phyloP scores from a whole-genome alignment of 2,797 vertebrate genomes.

The Chrysocyon brachyurus region DNA sequence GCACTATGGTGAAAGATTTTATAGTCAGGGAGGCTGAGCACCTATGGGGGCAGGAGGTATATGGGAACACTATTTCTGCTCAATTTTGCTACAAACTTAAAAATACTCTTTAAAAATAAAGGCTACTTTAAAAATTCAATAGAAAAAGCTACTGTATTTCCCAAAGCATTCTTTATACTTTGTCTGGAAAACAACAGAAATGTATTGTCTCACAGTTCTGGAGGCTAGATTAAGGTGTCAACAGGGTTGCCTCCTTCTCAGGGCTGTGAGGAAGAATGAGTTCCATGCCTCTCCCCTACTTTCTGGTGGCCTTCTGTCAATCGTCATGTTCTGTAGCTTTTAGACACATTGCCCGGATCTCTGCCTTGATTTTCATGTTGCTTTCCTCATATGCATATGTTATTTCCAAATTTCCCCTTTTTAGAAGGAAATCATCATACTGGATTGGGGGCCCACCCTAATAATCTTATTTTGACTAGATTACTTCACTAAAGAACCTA shows the following conservation, averaged over 20 bases:
- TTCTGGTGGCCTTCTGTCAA: not conserved
- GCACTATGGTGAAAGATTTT: not conserved
- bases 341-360: not conserved
- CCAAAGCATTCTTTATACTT: not conserved
- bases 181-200: not conserved
- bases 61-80: not conserved
- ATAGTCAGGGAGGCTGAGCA: not conserved
- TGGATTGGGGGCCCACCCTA: not conserved
- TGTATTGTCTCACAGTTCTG: not conserved
- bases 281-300: not conserved
- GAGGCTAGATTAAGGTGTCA: not conserved
- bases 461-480: not conserved
- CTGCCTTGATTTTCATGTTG: not conserved
- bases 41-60: not conserved
- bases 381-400: not conserved
- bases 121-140: not conserved
- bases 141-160: not conserved
- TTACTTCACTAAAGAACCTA: not conserved
- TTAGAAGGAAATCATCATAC: not conserved
- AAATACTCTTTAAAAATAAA: not conserved
- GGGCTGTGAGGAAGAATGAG: not conserved
- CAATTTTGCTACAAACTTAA: not conserved
- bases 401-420: not conserved
- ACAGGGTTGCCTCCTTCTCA: not conserved
- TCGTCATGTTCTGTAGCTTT: not conserved